These are phyloP conservation scores for Amiota communis DNA, from an alignment of 2,888 invertebrate genomes.

Conservation along the genomic window DNA sequence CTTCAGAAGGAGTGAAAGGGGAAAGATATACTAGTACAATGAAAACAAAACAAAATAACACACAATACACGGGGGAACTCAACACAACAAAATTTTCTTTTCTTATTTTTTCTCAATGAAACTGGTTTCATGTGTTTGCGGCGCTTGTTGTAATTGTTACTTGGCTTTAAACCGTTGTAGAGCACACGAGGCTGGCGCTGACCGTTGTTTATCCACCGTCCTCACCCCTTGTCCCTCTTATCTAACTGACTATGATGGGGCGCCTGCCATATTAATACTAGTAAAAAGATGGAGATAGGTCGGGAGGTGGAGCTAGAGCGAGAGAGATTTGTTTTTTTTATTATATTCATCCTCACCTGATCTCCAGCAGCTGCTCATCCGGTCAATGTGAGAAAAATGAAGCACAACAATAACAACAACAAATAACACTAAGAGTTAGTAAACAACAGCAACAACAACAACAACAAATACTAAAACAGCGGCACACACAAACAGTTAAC, in stretches of 20 bases:
- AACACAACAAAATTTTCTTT: slow-evolving; percentile 55
- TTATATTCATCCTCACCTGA: slow-evolving; percentile 71
- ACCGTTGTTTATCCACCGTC: too few relatives aligned
- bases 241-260: too few relatives aligned
- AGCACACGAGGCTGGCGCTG: neutral
- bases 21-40: neutral
- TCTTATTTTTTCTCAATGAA: slow-evolving; percentile 68
- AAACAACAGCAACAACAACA: neutral
- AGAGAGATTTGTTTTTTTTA: slow-evolving; percentile 40
- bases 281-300: too few relatives aligned
- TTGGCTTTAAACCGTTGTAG: slow-evolving; percentile 32
- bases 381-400: slow-evolving; percentile 61
- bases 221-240: too few relatives aligned
- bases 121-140: slow-evolving; percentile 64
- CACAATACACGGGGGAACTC: neutral
- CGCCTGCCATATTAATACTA: slow-evolving; percentile 2
- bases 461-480: neutral
- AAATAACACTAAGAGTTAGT: neutral
- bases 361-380: slow-evolving; percentile 70
- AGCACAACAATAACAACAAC: slow-evolving; percentile 31
- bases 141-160: slow-evolving; percentile 35
- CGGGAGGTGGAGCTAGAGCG: neutral
- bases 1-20: neutral
- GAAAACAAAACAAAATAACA: slow-evolving; percentile 2
- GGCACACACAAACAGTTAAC: slow-evolving; percentile 3